Percentiles rank a stretch among this genome's conserved stretches.
Evolutionary conservation across 2,888 invertebrate genomes (phyloP).

Genomic region (Drosophila rubida): DNA sequence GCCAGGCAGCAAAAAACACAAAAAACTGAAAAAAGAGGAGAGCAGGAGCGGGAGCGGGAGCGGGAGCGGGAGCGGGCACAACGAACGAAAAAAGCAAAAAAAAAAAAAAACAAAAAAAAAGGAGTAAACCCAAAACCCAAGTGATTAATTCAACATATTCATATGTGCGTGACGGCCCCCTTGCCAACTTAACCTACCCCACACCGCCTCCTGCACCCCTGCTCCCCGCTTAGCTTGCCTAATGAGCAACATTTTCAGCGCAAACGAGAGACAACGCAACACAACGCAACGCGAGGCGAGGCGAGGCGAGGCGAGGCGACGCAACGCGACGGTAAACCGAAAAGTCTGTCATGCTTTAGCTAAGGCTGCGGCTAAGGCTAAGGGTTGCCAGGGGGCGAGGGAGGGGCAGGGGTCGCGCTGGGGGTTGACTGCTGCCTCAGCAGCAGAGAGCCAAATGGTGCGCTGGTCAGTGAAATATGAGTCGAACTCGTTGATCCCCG

Average conservation of each 20-base stretch:
- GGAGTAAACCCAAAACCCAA: conserved; percentile 62
- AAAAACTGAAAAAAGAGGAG: conserved; percentile 20
- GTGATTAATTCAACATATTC: conserved; percentile 81
- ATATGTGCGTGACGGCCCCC: conserved; percentile 69
- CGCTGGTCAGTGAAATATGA: conserved; percentile 66
- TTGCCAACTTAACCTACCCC: not conserved
- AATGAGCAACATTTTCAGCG: conserved; percentile 34
- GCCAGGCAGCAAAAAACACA: conserved; percentile 14
- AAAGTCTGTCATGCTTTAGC: conserved; percentile 20
- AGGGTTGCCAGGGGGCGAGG: not conserved
- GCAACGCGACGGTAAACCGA: conserved; percentile 15
- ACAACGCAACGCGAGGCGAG: conserved; percentile 2
- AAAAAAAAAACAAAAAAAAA: conserved; percentile 35
- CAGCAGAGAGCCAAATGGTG: not conserved
- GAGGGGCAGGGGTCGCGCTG: not conserved
- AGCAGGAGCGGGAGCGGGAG: too few species aligned
- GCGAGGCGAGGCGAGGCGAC: too few species aligned
- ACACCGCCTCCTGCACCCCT: not conserved
- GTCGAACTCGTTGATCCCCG: conserved; percentile 34
- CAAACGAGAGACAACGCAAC: not conserved
- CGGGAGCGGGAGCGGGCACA: too few species aligned
- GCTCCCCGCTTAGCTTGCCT: not conserved
- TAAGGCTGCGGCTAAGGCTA: conserved; percentile 1
- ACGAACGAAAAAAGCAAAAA: too few species aligned
- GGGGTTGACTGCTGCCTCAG: not conserved